Conservation (phyloP, 1,140 invertebrate genomes). For the Ostrea edulis region DNA sequence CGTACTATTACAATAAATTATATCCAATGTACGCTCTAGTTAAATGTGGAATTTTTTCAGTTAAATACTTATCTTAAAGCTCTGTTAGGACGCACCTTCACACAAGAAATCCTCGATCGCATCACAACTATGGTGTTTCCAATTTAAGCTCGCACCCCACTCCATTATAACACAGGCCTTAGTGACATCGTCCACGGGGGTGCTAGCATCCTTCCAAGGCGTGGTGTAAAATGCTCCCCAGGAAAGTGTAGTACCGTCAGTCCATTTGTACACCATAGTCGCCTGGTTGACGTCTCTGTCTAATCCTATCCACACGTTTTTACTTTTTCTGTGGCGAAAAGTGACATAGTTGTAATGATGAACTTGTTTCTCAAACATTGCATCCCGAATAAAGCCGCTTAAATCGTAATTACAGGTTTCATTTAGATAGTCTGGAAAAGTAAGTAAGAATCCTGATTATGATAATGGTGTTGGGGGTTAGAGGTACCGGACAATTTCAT, state of each 20-base stretch:
- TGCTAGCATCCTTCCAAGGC: not conserved
- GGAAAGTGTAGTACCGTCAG: not conserved
- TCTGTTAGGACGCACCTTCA: not conserved
- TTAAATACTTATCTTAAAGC: too few relatives aligned
- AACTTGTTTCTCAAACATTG: too few relatives aligned
- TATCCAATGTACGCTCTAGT: too few relatives aligned
- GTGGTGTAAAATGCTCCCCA: not conserved
- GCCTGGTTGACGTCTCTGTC: not conserved
- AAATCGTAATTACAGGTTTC: not conserved
- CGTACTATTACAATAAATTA: too few relatives aligned
- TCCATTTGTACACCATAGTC: conserved; percentile 19
- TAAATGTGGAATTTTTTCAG: too few relatives aligned
- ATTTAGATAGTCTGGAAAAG: too few relatives aligned
- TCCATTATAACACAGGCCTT: conserved; percentile 10
- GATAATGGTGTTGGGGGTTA: too few relatives aligned
- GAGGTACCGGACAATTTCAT: not conserved
- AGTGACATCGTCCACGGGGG: not conserved
- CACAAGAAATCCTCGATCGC: not conserved
- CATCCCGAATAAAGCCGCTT: not conserved
- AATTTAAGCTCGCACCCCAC: not conserved
- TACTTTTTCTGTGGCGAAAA: not conserved
- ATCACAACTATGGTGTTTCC: not conserved
- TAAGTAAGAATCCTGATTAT: too few relatives aligned
- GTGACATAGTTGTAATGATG: not conserved
- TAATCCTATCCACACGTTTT: conserved; percentile 1